Percentiles rank a stretch among this genome's conserved stretches.
Evolutionary conservation across 2,113 vertebrate genomes (phyloP).

Genomic region (Trichomycterus rosablanca): DNA sequence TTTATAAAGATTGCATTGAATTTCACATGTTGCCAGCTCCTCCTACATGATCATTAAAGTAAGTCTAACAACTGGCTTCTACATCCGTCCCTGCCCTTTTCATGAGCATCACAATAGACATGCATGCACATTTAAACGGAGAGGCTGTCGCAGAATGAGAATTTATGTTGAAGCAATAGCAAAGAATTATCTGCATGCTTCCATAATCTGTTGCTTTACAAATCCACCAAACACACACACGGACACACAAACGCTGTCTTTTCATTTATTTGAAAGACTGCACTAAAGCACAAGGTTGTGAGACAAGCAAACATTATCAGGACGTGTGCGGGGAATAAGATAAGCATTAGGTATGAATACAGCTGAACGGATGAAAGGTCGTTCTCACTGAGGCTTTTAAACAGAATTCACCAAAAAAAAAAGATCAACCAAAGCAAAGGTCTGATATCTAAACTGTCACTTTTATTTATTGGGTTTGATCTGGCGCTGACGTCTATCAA

Average conservation of each 20-base stretch:
- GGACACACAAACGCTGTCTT: slow-evolving; percentile 2
- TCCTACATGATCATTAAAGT: neutral
- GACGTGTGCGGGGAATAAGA: slow-evolving; percentile 52
- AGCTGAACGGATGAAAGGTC: slow-evolving; percentile 57
- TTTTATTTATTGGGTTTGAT: slow-evolving; percentile 37
- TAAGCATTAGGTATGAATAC: slow-evolving; percentile 42
- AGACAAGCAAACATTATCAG: slow-evolving; percentile 13
- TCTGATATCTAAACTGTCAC: slow-evolving; percentile 46
- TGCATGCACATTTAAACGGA: neutral
- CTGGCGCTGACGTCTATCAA: slow-evolving; percentile 20
- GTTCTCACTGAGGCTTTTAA: slow-evolving; percentile 35
- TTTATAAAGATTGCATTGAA: slow-evolving; percentile 23
- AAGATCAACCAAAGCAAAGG: slow-evolving; percentile 59
- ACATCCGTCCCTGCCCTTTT: slow-evolving; percentile 9
- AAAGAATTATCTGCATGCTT: slow-evolving; percentile 17
- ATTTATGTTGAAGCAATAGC: slow-evolving; percentile 13
- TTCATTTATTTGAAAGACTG: slow-evolving; percentile 21
- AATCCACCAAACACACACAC: neutral
- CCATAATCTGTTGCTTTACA: slow-evolving; percentile 6
- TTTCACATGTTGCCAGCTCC: slow-evolving; percentile 3
- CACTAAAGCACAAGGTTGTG: neutral
- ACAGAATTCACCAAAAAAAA: slow-evolving; percentile 36
- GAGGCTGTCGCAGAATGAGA: slow-evolving; percentile 9
- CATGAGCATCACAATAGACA: slow-evolving; percentile 23
- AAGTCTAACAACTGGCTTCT: slow-evolving; percentile 13